Evolutionary conservation across 2,888 invertebrate genomes (phyloP).

Genomic region (Myopa testacea): DNA sequence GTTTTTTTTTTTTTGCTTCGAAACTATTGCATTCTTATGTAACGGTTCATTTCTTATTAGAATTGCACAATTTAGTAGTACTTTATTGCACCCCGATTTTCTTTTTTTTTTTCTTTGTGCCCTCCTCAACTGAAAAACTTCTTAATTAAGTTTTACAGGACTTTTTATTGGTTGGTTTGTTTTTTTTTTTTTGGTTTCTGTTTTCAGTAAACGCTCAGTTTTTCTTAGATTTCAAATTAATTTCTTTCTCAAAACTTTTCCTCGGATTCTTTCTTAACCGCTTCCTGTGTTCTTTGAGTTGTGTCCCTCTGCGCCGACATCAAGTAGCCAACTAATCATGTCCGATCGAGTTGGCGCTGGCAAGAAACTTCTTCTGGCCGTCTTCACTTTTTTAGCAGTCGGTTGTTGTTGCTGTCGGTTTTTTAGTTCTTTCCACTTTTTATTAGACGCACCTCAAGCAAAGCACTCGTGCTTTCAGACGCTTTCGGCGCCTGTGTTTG

Average conservation of each 20-base stretch:
- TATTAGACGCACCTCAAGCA: not conserved
- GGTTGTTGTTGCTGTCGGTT: not conserved
- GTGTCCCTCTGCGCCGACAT: constrained; percentile 38
- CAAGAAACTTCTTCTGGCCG: not conserved
- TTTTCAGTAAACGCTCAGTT: not conserved
- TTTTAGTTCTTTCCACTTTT: constrained; percentile 3
- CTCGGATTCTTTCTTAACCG: not conserved
- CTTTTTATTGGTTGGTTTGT: not conserved
- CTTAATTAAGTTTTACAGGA: not conserved
- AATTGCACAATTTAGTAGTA: not conserved
- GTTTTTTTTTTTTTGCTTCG: not conserved
- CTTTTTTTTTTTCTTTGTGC: not conserved
- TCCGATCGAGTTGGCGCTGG: constrained; percentile 1
- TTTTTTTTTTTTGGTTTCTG: not conserved
- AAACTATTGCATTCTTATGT: not conserved
- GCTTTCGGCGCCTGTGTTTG: not conserved
- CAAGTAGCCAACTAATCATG: constrained; percentile 40
- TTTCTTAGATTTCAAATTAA: not conserved
- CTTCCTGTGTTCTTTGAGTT: too few species aligned
- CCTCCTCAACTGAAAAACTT: not conserved
- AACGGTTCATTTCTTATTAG: not conserved
- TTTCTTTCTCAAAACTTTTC: not conserved
- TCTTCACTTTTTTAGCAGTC: constrained; percentile 1
- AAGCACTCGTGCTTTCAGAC: not conserved
- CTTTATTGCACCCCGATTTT: not conserved